Conservation (phyloP, 2,113 vertebrate species). For the Neodon shergylaensis region DNA sequence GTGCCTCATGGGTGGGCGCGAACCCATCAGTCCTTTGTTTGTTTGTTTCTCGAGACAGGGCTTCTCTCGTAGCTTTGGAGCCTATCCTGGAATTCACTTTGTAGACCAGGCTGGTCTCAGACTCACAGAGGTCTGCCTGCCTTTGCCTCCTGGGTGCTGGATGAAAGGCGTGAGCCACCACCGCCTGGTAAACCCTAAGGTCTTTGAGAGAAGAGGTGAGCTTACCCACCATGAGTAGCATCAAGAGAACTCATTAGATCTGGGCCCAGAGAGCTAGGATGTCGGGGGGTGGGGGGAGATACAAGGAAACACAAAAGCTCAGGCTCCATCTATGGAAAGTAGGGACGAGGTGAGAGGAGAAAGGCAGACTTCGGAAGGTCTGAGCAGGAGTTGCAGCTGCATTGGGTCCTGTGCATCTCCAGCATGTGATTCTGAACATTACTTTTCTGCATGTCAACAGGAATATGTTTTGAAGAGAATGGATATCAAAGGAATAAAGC, state of each 20-base stretch:
- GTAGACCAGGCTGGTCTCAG: too few relatives aligned
- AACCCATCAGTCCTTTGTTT: neutral
- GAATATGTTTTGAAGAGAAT: neutral
- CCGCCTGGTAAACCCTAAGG: neutral
- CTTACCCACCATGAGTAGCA: neutral
- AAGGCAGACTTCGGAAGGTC: neutral
- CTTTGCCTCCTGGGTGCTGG: too few relatives aligned
- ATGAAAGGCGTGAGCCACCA: too few relatives aligned
- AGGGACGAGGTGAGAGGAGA: neutral
- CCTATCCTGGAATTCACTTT: too few relatives aligned
- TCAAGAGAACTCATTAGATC: neutral
- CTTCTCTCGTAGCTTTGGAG: too few relatives aligned
- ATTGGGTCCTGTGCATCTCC: fast-evolving
- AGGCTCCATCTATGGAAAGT: neutral
- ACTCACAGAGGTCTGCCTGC: too few relatives aligned
- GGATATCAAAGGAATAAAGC: neutral
- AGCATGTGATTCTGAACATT: neutral
- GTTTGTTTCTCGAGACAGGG: too few relatives aligned
- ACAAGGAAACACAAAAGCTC: neutral
- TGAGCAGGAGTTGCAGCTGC: fast-evolving
- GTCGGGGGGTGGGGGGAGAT: neutral
- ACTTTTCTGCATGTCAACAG: neutral
- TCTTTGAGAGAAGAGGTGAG: neutral
- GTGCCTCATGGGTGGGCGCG: neutral
- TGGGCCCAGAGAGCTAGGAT: neutral